A percentile compares a stretch with the other conserved stretches of the same genome.
These are phyloP conservation scores for Apis cerana DNA, from an alignment of 1,140 invertebrate genomes.

Conservation along the genomic window DNA sequence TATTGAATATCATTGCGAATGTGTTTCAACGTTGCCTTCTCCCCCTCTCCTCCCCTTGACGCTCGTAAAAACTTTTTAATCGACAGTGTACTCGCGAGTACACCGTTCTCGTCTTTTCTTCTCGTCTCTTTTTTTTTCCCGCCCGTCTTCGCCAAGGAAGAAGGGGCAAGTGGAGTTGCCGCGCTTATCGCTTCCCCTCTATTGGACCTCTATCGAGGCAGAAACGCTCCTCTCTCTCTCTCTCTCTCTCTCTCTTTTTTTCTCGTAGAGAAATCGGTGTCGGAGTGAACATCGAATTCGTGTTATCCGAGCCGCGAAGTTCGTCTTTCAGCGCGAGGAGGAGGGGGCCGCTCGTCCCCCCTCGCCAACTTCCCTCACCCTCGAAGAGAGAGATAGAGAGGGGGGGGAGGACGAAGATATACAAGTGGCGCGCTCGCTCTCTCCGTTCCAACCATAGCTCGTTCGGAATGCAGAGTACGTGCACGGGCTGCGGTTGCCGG, in stretches of 20 bases:
- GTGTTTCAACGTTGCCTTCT: background rate
- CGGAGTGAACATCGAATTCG: conserved; percentile 17
- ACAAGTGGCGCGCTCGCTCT: background rate
- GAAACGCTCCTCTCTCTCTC: background rate
- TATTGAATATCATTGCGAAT: conserved; percentile 36
- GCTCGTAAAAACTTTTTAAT: conserved; percentile 40
- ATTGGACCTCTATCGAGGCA: conserved; percentile 14
- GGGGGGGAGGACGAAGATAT: background rate
- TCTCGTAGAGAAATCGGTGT: conserved; percentile 26
- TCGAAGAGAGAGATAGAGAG: too few species aligned
- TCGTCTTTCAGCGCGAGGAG: conserved; percentile 15
- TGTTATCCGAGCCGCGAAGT: conserved; percentile 44
- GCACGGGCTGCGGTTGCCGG: conserved; percentile 25
- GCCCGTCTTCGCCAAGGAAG: too few species aligned
- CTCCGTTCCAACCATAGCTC: background rate
- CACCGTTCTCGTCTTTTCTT: background rate
- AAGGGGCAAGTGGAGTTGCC: background rate
- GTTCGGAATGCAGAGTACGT: conserved; percentile 1
- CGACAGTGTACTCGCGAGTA: background rate
- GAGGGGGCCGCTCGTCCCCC: background rate
- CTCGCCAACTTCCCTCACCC: conserved; percentile 8
- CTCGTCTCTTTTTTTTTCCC: background rate
- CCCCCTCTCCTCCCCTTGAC: background rate
- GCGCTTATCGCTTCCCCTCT: background rate
- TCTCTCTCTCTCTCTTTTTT: background rate